Base-by-base conservation (phyloP, 2,113 vertebrate species). In the Xerus inauris region DNA sequence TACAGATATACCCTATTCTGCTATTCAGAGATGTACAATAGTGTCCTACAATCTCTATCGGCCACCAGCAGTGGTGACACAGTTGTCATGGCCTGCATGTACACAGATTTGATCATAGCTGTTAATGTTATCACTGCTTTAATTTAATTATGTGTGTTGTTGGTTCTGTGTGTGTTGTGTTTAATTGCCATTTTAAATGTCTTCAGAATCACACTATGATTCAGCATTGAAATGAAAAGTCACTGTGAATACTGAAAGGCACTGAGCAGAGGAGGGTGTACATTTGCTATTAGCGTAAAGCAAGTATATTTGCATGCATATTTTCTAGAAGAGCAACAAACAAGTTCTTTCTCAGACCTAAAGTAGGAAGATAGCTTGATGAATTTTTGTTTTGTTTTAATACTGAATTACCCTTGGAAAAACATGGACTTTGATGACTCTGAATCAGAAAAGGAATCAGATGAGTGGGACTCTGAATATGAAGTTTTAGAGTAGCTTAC, bases 131-230 rank as follows among this genome's bases (percentile, higher is more conserved):
- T 67, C 82, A 80, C 79, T 0, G 2, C 79, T 95, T 96, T 91
- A 79, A 82, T 82, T 92, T 65, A 91, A 82, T 94, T 85, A 47
- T 65, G 12, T 77, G 8, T 45, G 5, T 71, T 94, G 73, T 96
- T 96, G 76, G 35, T 88, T 93, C 82, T 83, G 24, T 47, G 11
- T n/a, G 35, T 80, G 73, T 92, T 88, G 40, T 79, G 26, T 95
- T 94, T 83, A 91, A 95, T 80, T 96, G 73, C 62, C 6, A 0
- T 96, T 97, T 95, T 75, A 95, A 96, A 64, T 83, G 7, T 91
- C 95, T 91, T 89, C 73, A 69, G 47, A 94, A 83, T 57, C n/a
- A 8, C 35, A 42, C 76, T 84, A 2, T 49, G 69, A 89, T 88
- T 89, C 79, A 32, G 28, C 82, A 45, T 65, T 69, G 86, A 85